Conservation (phyloP, 2,797 vertebrate species). For the Chanos chanos region DNA sequence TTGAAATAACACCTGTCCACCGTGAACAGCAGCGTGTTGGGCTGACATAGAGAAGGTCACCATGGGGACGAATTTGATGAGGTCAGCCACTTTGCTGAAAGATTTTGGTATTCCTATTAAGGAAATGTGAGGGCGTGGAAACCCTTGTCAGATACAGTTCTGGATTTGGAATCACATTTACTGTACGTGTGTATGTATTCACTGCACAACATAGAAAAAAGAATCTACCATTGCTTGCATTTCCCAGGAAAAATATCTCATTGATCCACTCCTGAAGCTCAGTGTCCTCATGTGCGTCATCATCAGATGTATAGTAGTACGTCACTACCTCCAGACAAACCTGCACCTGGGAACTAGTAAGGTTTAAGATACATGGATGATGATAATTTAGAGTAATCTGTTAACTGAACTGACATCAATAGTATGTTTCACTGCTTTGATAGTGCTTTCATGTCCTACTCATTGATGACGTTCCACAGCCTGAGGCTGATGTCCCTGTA, state of each 20-base stretch:
- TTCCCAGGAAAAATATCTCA: background rate
- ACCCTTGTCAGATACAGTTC: no score
- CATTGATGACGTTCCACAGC: no score
- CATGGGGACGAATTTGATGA: constrained; percentile 61
- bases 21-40: constrained; percentile 57
- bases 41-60: constrained; percentile 54
- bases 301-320: background rate
- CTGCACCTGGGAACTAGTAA: no score
- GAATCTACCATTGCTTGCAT: background rate
- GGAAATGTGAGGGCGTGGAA: background rate
- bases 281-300: background rate
- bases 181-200: no score
- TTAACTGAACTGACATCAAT: no score
- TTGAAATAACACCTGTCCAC: constrained; percentile 54
- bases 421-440: no score
- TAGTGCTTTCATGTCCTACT: no score
- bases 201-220: no score
- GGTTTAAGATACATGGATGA: no score
- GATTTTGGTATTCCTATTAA: constrained; percentile 49
- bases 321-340: background rate
- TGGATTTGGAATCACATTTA: no score
- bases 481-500: no score
- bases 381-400: no score
- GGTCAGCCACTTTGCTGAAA: constrained; percentile 34
- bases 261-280: background rate